These are phyloP conservation scores for Neogale vison DNA, from an alignment of 2,113 vertebrate genomes.

Conservation along the genomic window DNA sequence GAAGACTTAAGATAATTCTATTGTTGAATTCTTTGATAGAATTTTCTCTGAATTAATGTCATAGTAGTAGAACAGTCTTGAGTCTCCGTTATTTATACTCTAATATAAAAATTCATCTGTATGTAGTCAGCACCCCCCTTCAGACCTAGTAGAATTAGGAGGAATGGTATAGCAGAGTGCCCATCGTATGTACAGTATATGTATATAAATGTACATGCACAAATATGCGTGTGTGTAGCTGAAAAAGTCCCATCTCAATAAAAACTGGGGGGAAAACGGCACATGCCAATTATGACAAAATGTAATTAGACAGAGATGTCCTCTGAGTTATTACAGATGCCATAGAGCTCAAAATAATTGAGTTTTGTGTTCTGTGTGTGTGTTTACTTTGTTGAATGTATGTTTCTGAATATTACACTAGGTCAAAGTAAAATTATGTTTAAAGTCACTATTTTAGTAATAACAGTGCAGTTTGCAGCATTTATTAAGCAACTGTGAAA, in stretches of 20 bases:
- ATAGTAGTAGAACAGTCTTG: background rate
- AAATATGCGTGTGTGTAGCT: background rate
- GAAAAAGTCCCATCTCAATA: background rate
- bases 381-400: background rate
- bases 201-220: background rate
- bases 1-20: background rate
- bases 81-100: background rate
- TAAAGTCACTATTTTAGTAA: slow-evolving; percentile 74
- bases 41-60: slow-evolving; percentile 22
- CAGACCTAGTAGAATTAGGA: background rate
- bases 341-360: background rate
- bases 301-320: background rate
- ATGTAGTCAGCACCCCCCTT: background rate
- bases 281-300: background rate
- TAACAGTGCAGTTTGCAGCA: slow-evolving; percentile 68
- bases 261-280: background rate
- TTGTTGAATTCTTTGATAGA: background rate
- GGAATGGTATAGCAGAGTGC: background rate
- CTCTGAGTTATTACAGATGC: background rate
- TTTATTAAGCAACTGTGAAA: slow-evolving; percentile 72
- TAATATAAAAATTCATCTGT: background rate
- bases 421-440: slow-evolving; percentile 65
- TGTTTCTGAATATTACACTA: slow-evolving; percentile 62
- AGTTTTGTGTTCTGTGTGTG: background rate
- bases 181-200: background rate